These are phyloP conservation scores for Sphaeridia pumilis DNA, from an alignment of 2,888 invertebrate genomes.

Conservation along the genomic window DNA sequence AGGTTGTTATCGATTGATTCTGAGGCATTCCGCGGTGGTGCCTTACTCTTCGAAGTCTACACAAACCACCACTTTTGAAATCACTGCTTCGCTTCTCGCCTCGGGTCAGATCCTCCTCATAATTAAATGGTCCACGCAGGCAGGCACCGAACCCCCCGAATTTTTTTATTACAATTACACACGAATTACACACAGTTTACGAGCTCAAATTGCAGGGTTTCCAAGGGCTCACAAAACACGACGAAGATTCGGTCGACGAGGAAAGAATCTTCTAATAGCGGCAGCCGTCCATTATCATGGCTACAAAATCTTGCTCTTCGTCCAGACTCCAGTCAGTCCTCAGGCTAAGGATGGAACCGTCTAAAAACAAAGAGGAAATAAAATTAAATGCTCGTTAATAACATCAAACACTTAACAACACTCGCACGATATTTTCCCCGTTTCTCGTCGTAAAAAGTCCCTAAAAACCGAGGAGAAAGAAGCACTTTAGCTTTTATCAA, in stretches of 20 bases:
- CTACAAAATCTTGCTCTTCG: background rate
- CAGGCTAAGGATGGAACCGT: background rate
- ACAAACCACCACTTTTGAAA: background rate
- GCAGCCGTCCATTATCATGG: background rate
- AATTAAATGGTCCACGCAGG: too few species aligned
- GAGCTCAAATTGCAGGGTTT: background rate
- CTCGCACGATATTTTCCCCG: background rate
- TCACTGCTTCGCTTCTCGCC: background rate
- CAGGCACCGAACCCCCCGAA: too few species aligned
- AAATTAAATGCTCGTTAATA: conserved; percentile 3
- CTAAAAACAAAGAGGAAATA: conserved; percentile 1
- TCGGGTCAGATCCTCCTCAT: too few species aligned
- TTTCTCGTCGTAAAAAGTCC: too few species aligned
- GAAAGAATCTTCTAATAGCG: conserved; percentile 1
- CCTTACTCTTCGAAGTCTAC: too few species aligned
- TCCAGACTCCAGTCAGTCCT: background rate
- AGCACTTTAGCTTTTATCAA: too few species aligned
- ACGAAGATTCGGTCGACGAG: too few species aligned
- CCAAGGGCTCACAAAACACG: too few species aligned
- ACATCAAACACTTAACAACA: conserved; percentile 1
- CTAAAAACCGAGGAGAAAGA: too few species aligned
- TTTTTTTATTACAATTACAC: conserved; percentile 2
- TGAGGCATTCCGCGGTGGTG: too few species aligned
- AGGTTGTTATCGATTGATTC: too few species aligned
- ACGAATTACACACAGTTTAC: conserved; percentile 1